Percentiles rank a stretch among this genome's conserved stretches.
These are phyloP conservation scores for Tetranychus piercei DNA, from an alignment of 2,888 invertebrate genomes.

Conservation along the genomic window DNA sequence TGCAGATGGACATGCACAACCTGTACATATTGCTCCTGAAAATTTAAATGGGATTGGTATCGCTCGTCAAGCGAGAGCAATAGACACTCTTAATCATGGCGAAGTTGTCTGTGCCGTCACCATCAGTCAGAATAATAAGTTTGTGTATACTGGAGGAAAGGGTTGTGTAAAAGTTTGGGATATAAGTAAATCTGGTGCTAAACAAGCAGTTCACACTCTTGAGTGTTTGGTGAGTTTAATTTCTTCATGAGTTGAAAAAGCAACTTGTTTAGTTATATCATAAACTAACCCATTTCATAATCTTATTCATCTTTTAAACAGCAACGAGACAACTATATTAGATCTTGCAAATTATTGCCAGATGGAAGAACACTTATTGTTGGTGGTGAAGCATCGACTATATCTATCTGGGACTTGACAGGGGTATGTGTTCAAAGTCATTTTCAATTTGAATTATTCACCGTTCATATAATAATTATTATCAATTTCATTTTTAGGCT, in stretches of 20 bases:
- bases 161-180: constrained; percentile 96
- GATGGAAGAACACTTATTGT: constrained; percentile 86
- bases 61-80: constrained; percentile 70
- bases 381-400: constrained; percentile 83
- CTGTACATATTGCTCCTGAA: constrained; percentile 84
- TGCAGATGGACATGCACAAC: constrained; percentile 69
- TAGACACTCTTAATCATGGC: constrained; percentile 77
- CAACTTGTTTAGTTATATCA: neutral
- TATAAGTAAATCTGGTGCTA: constrained; percentile 67
- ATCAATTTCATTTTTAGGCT: constrained; percentile 48
- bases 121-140: constrained; percentile 64
- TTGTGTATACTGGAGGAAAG: constrained; percentile 91
- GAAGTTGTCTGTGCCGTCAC: constrained; percentile 96
- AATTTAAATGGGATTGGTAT: constrained; percentile 80
- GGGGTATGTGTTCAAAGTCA: neutral
- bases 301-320: constrained; percentile 10
- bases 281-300: neutral
- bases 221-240: constrained; percentile 52
- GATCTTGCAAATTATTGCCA: constrained; percentile 80
- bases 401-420: constrained; percentile 78
- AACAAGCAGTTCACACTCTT: constrained; percentile 66
- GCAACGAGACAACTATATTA: constrained; percentile 89
- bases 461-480: neutral
- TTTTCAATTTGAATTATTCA: neutral
- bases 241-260: neutral